These are phyloP conservation scores for Monopterus albus DNA, from an alignment of 2,113 vertebrate genomes.

Conservation along the genomic window DNA sequence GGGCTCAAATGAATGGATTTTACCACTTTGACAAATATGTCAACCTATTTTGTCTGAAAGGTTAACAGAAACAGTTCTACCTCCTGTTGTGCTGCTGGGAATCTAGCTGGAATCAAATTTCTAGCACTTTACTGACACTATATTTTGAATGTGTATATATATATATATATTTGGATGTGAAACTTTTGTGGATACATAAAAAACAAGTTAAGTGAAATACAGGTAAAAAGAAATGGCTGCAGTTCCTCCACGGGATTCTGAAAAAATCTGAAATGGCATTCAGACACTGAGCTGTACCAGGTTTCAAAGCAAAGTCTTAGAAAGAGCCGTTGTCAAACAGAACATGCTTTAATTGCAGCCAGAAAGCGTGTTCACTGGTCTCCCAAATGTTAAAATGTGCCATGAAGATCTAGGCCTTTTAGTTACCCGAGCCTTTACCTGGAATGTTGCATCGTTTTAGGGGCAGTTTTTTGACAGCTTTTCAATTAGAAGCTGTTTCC, in stretches of 20 bases:
- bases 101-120: slow-evolving; percentile 19
- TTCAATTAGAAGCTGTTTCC: not conserved
- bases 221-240: not conserved
- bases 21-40: not conserved
- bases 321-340: not conserved
- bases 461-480: not conserved
- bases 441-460: not conserved
- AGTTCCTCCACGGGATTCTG: not conserved
- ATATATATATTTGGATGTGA: not conserved
- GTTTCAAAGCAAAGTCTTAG: slow-evolving; percentile 9
- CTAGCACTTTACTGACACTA: slow-evolving; percentile 8
- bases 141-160: not conserved
- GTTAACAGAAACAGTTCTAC: slow-evolving; percentile 9
- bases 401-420: not conserved
- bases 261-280: slow-evolving; percentile 14
- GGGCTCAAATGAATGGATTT: slow-evolving; percentile 34
- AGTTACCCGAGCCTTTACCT: not conserved
- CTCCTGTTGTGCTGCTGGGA: not conserved
- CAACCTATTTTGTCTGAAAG: slow-evolving; percentile 34
- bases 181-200: not conserved
- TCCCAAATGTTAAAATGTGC: not conserved
- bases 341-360: not conserved
- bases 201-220: not conserved
- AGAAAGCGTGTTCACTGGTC: slow-evolving; percentile 7
- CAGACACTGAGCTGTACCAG: slow-evolving; percentile 1